These are phyloP conservation scores for Alitta virens DNA, from an alignment of 2,888 invertebrate genomes.

Conservation along the genomic window DNA sequence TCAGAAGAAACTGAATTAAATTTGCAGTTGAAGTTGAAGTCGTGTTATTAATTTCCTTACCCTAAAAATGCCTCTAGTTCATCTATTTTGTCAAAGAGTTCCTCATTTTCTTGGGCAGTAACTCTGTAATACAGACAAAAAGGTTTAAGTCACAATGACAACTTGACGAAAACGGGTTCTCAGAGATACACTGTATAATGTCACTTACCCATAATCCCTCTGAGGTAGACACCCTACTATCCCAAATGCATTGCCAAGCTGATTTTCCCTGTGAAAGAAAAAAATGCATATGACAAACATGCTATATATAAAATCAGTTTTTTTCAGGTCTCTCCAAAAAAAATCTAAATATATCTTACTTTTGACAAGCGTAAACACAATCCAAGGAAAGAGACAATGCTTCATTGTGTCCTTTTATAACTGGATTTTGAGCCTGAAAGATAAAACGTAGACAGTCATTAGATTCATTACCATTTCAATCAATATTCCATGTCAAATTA, in stretches of 20 bases:
- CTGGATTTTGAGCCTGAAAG: constrained; percentile 37
- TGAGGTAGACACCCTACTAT: constrained; percentile 64
- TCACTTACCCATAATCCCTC: constrained; percentile 45
- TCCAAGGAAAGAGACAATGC: constrained; percentile 66
- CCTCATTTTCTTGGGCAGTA: background rate
- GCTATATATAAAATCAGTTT: no score
- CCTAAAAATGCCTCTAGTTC: constrained; percentile 55
- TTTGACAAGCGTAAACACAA: constrained; percentile 67
- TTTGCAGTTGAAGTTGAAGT: no score
- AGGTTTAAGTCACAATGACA: background rate
- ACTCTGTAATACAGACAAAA: background rate
- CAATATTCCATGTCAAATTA: no score
- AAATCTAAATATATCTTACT: constrained; percentile 31
- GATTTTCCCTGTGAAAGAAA: constrained; percentile 63
- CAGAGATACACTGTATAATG: no score
- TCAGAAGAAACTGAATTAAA: no score
- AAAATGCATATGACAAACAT: no score
- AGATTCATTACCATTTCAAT: no score
- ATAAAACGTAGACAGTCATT: no score
- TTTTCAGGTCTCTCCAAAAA: background rate
- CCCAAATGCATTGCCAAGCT: constrained; percentile 65
- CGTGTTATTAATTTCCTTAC: no score
- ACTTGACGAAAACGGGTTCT: background rate
- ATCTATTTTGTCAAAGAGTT: constrained; percentile 54
- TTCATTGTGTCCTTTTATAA: constrained; percentile 61